phyloP scores from a whole-genome alignment of 2,888 invertebrate genomes.

The Acanthosepion lycidas region DNA sequence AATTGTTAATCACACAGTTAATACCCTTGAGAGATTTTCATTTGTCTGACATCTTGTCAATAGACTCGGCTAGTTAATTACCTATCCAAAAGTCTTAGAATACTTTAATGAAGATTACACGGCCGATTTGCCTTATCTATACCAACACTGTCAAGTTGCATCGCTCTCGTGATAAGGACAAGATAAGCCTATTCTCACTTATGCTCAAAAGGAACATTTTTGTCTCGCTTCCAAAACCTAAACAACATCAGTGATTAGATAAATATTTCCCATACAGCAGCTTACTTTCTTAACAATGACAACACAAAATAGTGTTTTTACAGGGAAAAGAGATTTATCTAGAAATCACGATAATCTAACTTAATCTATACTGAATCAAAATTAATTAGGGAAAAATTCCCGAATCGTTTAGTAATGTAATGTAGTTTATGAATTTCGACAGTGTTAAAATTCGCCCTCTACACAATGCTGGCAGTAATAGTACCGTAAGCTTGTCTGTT shows the following conservation, averaged over 20 bases:
- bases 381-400: no score
- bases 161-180: not conserved
- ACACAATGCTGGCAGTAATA: no score
- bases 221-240: not conserved
- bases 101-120: not conserved
- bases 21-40: not conserved
- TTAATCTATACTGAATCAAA: no score
- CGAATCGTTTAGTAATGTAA: no score
- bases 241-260: not conserved
- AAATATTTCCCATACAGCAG: not conserved
- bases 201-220: not conserved
- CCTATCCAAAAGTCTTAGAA: not conserved
- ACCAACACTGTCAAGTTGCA: not conserved
- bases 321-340: no score
- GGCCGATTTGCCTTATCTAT: not conserved
- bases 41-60: not conserved
- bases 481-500: no score
- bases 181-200: slow-evolving; percentile 14
- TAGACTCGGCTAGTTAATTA: not conserved
- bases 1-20: not conserved
- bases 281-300: not conserved
- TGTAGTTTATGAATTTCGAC: no score
- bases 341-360: no score
- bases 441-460: no score
- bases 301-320: no score